Percentiles rank a stretch among this genome's conserved stretches.
Conservation (phyloP, 2,113 vertebrate species). For the Crocuta crocuta region DNA sequence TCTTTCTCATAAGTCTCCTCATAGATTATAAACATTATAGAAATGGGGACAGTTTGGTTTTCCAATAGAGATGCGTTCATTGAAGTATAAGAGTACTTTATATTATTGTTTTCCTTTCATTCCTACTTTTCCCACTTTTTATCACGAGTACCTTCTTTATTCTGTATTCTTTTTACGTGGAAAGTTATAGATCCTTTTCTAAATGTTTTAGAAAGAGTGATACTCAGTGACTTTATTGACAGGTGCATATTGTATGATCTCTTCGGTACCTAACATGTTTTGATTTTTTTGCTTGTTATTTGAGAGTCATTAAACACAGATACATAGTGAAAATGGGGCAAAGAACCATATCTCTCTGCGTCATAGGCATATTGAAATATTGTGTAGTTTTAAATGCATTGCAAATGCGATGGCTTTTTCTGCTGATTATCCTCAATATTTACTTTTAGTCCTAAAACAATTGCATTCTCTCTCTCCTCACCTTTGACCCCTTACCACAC, state of each 20-base stretch:
- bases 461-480: not conserved
- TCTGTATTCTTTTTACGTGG: not conserved
- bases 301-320: not conserved
- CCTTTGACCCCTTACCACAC: not conserved
- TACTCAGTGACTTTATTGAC: not conserved
- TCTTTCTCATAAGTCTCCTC: not conserved
- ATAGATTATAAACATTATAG: not conserved
- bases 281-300: not conserved
- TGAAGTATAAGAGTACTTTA: not conserved
- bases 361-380: not conserved
- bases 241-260: not conserved
- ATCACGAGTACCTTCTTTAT: not conserved
- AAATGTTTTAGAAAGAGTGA: not conserved
- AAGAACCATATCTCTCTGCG: not conserved
- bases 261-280: not conserved
- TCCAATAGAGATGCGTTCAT: not conserved
- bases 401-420: not conserved
- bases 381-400: not conserved
- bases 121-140: not conserved
- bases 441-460: not conserved
- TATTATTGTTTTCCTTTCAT: not conserved
- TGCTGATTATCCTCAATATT: not conserved
- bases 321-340: not conserved
- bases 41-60: not conserved
- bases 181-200: not conserved